Base-by-base conservation (phyloP, 2,113 vertebrate species). In the Boulengeromyrus knoepffleri region DNA sequence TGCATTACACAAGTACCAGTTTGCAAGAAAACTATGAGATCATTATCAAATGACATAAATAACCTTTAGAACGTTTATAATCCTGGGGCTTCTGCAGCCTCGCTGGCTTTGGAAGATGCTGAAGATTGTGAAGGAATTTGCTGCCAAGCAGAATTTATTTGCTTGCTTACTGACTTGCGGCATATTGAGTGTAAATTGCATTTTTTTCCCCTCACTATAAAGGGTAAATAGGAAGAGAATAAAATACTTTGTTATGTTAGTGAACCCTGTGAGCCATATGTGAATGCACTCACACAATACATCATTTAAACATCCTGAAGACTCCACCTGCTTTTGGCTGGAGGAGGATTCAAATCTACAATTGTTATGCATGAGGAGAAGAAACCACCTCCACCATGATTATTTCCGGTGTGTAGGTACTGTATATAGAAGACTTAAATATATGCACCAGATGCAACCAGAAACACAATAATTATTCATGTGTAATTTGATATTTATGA, bases 41-140 rank as follows among this genome's bases (percentile, higher is more conserved):
- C 80, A 62, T 45, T 85, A 85, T 89, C 89, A 53, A 46, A 36
- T 70, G 8, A 52, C 83, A 90, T 86, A 70, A 90, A 87, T 70
- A 90, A 85, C 85, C 53, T 66, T 86, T 27, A 46, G 70, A 84
- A 27, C 24, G 17, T 49, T 56, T 83, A 83, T 42, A 83, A 42
- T 89, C 42, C 74, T 21, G 46, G 47, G 27, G 46, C n/a, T 89
- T 27, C 88, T 21, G 21, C 15, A 80, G 27, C 27, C n/a, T 58
- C 0, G 8, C 88, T 53, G 70, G 70, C 89, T 49, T 39, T 13
- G 8, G 53, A 52, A 89, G 39, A 85, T 46, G 39, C 52, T 19
- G 80, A 58, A 52, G 42, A 46, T 21, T 70, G 45, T 27, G 66
- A 88, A 88, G n/a, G 10, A 74, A 85, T 31, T 39, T 56, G 52